These are phyloP conservation scores for Thaumatotibia leucotreta DNA, from an alignment of 1,140 invertebrate species.

Conservation along the genomic window DNA sequence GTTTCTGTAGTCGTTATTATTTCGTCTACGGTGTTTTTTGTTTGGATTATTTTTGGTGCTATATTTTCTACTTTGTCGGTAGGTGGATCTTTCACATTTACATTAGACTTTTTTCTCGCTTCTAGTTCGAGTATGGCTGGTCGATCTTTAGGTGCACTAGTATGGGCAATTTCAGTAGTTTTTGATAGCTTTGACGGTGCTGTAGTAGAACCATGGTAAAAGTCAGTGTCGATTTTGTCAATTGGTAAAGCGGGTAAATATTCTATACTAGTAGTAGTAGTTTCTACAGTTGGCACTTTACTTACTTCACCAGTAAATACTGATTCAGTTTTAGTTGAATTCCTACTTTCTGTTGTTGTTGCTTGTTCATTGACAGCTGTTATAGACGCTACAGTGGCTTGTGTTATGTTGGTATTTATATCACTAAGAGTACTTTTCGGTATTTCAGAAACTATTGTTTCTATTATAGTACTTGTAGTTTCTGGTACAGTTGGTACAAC, in stretches of 20 bases:
- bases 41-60: neutral
- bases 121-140: neutral
- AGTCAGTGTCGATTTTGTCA: neutral
- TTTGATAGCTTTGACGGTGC: neutral
- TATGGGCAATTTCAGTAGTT: too few species aligned
- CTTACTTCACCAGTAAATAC: neutral
- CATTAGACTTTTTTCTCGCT: neutral
- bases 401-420: neutral
- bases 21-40: neutral
- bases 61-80: neutral
- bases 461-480: neutral
- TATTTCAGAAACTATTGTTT: neutral
- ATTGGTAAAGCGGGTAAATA: too few species aligned
- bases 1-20: neutral
- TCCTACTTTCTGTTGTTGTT: neutral
- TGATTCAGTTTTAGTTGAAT: neutral
- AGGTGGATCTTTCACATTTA: neutral
- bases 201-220: neutral
- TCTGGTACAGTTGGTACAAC: neutral
- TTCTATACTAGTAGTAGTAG: too few species aligned
- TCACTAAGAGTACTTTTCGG: too few species aligned
- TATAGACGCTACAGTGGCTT: neutral
- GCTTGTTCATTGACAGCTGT: neutral
- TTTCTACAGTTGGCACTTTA: neutral
- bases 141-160: neutral